Base-by-base conservation (phyloP, 1,140 invertebrate genomes). In the Battus philenor region DNA sequence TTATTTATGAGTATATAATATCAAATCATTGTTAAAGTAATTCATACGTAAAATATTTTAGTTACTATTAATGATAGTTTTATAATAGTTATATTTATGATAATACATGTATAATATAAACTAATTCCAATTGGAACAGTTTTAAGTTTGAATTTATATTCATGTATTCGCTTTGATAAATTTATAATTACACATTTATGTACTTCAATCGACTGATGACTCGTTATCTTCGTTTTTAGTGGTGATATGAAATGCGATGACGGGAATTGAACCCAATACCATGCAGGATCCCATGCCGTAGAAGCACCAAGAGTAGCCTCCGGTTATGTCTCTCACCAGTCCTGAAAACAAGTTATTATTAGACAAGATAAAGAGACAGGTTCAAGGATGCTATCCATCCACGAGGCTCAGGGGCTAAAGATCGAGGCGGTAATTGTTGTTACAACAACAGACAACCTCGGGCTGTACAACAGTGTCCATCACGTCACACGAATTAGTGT, bases 271-370 rank as follows among this genome's bases (percentile, higher is more conserved):
- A 32, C 91, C 91, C 26, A 91, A 68, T 0, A 92, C 88, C 92
- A 93, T 93, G 57, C 91, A 92, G 2, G 91, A 90, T 6, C 92
- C 92, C 91, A 93, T 93, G 50, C 91, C 92, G 52, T 92, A 89
- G 73, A 92, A 93, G 68, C 90, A 91, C 51, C 90, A 88, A 0
- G 88, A 88, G 59, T 92, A 93, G 38, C 90, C 90, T 7, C 91
- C 91, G 0, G 91, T 92, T 0, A 91, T 82, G 63, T 93, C 92
- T 4, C 90, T 85, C 11, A 93, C 50, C 12, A 90, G 87, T 11
- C 91, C 90, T 91, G 70, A 0, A 58, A 59, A n/a, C n/a, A n/a
- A n/a, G n/a, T n/a, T n/a, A n/a, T n/a, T n/a, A n/a, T n/a, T n/a
- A n/a, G n/a, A n/a, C n/a, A n/a, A n/a, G n/a, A n/a, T n/a, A n/a